Evolutionary conservation across 2,888 invertebrate species (phyloP).

Genomic region (Caenorhabditis sp.): DNA sequence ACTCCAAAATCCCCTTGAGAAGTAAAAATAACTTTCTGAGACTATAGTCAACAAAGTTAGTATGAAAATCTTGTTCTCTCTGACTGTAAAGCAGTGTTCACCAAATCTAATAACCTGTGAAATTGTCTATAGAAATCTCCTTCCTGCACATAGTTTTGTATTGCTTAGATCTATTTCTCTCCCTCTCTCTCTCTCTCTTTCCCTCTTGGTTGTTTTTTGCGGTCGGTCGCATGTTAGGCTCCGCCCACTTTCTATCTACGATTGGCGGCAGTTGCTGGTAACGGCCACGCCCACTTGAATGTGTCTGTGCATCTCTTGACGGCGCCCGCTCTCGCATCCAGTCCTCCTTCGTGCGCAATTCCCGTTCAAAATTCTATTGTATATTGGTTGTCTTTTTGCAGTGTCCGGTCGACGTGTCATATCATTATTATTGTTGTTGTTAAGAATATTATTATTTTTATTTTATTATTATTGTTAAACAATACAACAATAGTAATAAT

Average conservation of each 20-base stretch:
- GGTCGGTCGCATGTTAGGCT: conserved; percentile 10
- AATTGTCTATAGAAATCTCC: conserved; percentile 23
- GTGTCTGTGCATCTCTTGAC: conserved; percentile 35
- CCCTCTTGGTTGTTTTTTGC: not conserved
- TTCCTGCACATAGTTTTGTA: conserved; percentile 1
- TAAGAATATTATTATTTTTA: not conserved
- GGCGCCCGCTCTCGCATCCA: conserved; percentile 8
- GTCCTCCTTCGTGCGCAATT: conserved; percentile 20
- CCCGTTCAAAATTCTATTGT: conserved; percentile 40
- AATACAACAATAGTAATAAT: not conserved
- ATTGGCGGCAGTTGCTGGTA: not conserved
- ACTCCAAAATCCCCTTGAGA: no score
- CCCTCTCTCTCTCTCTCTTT: not conserved
- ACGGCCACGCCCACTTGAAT: conserved; percentile 5
- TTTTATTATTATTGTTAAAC: not conserved
- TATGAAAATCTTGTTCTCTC: not conserved
- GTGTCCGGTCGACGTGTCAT: conserved; percentile 41
- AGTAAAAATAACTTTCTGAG: no score
- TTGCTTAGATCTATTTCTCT: not conserved
- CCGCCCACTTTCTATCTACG: conserved; percentile 12
- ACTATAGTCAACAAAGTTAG: no score
- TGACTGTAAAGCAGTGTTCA: not conserved
- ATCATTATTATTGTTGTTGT: conserved; percentile 26
- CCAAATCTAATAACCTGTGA: conserved; percentile 35
- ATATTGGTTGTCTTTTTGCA: conserved; percentile 39